A percentile compares a stretch with the other conserved stretches of the same genome.
These are phyloP conservation scores for Trissoscelio sp. DNA, from an alignment of 2,888 invertebrate species.

Conservation along the genomic window DNA sequence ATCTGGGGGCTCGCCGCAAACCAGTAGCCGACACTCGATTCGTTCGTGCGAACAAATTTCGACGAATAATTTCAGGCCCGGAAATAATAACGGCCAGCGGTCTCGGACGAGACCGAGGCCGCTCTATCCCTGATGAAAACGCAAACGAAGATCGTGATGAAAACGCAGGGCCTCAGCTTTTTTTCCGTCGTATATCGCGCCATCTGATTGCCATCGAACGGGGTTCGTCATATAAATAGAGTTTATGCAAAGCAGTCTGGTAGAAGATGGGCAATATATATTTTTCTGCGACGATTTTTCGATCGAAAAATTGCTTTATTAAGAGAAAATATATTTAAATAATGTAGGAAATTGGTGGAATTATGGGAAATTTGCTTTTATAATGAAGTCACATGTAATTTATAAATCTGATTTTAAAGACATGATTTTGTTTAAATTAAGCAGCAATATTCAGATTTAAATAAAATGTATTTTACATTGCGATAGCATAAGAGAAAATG, in stretches of 20 bases:
- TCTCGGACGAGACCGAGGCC: neutral
- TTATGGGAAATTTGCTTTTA: neutral
- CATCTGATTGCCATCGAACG: conserved; percentile 42
- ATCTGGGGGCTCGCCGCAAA: conserved; percentile 44
- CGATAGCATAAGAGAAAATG: too few relatives aligned
- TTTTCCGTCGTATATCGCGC: conserved; percentile 22
- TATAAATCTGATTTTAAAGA: too few relatives aligned
- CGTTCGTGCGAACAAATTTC: conserved; percentile 62
- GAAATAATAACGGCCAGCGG: conserved; percentile 50
- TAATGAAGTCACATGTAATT: neutral
- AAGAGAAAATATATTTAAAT: conserved; percentile 5
- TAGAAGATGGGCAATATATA: neutral
- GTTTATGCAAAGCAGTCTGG: conserved; percentile 14
- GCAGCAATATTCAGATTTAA: too few relatives aligned
- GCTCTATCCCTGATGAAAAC: conserved; percentile 6
- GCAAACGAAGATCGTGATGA: conserved; percentile 41
- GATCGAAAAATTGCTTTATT: conserved; percentile 35
- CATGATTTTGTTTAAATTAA: too few relatives aligned
- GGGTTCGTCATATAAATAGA: conserved; percentile 21
- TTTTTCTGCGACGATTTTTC: conserved; percentile 8
- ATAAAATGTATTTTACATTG: too few relatives aligned
- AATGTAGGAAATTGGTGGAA: neutral
- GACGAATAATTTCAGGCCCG: conserved; percentile 52
- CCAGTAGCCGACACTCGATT: conserved; percentile 65
- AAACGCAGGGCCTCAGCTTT: conserved; percentile 12